phyloP scores from a whole-genome alignment of 2,888 invertebrate species.

The Troides helena region DNA sequence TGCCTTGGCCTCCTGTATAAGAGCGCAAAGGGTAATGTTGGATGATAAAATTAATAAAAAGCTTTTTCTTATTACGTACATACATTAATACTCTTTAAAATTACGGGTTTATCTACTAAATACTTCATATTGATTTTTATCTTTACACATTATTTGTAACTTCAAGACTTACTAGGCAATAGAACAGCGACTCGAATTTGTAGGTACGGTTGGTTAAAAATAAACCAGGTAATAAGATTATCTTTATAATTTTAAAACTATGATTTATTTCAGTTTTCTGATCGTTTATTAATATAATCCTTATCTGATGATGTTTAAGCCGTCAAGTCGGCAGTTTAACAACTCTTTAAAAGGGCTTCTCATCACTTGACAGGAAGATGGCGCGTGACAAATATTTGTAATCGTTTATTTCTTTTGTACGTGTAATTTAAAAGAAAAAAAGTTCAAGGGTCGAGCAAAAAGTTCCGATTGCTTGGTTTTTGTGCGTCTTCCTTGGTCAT shows the following conservation, averaged over 20 bases:
- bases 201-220: slow-evolving; percentile 2
- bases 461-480: slow-evolving; percentile 27
- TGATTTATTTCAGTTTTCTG: slow-evolving; percentile 21
- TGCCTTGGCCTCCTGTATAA: too few species aligned
- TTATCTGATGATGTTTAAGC: slow-evolving; percentile 25
- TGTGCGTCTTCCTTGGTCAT: slow-evolving; percentile 27
- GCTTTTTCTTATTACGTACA: too few species aligned
- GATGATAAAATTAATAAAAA: too few species aligned
- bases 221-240: slow-evolving; percentile 7
- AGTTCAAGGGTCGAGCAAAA: slow-evolving; percentile 30
- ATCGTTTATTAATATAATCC: slow-evolving; percentile 9
- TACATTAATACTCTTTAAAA: too few species aligned
- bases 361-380: slow-evolving; percentile 26
- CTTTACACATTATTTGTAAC: too few species aligned
- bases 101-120: too few species aligned
- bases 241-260: slow-evolving; percentile 12
- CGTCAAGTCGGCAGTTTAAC: slow-evolving; percentile 22
- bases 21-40: too few species aligned
- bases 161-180: too few species aligned
- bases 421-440: slow-evolving; percentile 21
- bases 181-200: too few species aligned
- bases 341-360: slow-evolving; percentile 21
- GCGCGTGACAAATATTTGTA: slow-evolving; percentile 23
- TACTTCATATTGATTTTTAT: too few species aligned
- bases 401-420: slow-evolving; percentile 26